Evolutionary conservation across 2,888 invertebrate genomes (phyloP).

Genomic region (Brassicogethes aeneus): DNA sequence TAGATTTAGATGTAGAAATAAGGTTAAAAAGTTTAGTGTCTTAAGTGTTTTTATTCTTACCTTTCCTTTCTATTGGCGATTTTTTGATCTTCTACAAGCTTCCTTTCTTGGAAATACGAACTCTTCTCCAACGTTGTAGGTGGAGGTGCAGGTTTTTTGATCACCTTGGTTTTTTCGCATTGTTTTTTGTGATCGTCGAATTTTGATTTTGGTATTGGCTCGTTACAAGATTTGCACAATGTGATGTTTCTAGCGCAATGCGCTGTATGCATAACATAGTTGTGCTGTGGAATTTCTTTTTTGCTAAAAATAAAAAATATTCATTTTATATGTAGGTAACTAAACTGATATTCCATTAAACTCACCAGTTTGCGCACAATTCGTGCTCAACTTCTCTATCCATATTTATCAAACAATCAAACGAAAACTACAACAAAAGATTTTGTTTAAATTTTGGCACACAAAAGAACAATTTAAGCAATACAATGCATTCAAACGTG

Average conservation of each 20-base stretch:
- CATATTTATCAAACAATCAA: constrained; percentile 13
- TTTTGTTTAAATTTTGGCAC: no score
- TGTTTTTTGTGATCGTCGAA: constrained; percentile 47
- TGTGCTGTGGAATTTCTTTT: constrained; percentile 55
- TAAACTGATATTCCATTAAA: constrained; percentile 7
- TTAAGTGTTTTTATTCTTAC: no score
- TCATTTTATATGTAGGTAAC: not conserved
- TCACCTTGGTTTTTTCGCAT: constrained; percentile 42
- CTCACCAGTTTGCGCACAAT: constrained; percentile 33
- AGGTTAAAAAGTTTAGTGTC: no score
- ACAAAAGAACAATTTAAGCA: no score
- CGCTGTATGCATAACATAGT: constrained; percentile 61
- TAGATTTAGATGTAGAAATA: no score
- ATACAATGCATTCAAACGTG: no score
- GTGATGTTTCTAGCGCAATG: constrained; percentile 61
- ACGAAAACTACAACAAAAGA: no score
- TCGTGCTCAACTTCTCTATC: constrained; percentile 27
- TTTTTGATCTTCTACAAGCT: constrained; percentile 30
- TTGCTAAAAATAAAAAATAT: constrained; percentile 45
- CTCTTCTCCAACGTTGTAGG: constrained; percentile 27
- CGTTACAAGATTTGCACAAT: constrained; percentile 57
- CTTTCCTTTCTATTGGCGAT: constrained; percentile 22
- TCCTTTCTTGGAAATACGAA: constrained; percentile 26
- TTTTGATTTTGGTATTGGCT: constrained; percentile 52
- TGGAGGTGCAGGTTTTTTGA: constrained; percentile 30